These are phyloP conservation scores for Tachycineta bicolor DNA, from an alignment of 2,113 vertebrate genomes.

Conservation along the genomic window DNA sequence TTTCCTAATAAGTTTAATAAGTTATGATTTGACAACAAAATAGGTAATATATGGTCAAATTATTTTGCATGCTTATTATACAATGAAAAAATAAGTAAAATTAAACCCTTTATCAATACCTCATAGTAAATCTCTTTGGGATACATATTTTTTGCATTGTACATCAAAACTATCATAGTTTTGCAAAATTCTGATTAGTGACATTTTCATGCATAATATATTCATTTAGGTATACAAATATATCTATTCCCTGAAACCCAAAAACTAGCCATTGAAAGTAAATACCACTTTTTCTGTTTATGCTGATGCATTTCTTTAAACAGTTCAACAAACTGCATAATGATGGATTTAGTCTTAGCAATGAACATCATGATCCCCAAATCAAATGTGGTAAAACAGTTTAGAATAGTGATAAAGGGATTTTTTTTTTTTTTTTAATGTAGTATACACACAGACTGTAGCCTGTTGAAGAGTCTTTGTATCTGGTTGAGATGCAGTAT, in stretches of 20 bases:
- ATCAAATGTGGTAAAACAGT: constrained; percentile 18
- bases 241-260: neutral
- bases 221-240: neutral
- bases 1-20: neutral
- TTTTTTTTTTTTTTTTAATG: neutral
- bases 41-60: neutral
- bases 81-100: neutral
- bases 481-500: constrained; percentile 6
- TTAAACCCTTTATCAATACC: neutral
- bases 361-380: constrained; percentile 37
- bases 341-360: constrained; percentile 53
- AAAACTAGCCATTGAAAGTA: neutral
- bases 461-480: constrained; percentile 28
- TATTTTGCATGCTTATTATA: neutral
- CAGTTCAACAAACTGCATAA: constrained; percentile 30
- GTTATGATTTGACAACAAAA: neutral
- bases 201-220: neutral
- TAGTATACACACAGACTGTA: neutral
- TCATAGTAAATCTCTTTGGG: neutral
- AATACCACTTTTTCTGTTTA: constrained; percentile 35
- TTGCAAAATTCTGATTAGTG: neutral
- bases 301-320: neutral
- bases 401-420: neutral
- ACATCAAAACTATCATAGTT: neutral
- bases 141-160: neutral